phyloP scores from a whole-genome alignment of 2,113 vertebrate species.

The Theropithecus gelada region DNA sequence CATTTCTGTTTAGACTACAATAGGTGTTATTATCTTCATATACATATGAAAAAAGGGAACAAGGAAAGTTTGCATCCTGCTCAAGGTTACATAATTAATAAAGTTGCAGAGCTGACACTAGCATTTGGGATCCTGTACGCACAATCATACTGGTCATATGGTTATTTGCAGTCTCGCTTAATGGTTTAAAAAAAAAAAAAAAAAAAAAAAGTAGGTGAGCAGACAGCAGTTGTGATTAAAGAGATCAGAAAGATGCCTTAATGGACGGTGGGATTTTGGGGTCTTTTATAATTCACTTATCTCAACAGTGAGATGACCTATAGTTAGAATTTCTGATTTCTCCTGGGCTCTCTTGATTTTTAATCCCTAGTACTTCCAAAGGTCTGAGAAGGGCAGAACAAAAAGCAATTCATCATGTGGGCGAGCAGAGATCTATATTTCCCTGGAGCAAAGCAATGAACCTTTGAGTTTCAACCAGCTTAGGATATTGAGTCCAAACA shows the following conservation, averaged over 20 bases:
- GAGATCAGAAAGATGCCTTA: background rate
- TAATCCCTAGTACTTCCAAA: conserved; percentile 61
- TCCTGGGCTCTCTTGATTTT: conserved; percentile 53
- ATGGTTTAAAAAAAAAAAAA: background rate
- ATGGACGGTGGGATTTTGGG: conserved; percentile 8
- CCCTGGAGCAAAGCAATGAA: conserved; percentile 60
- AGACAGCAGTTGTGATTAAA: background rate
- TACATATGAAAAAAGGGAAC: background rate
- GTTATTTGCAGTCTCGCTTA: background rate
- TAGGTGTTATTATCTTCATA: background rate
- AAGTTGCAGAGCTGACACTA: background rate
- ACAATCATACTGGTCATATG: background rate
- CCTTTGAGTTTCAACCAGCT: conserved; percentile 59
- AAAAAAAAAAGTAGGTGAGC: background rate
- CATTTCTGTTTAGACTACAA: background rate
- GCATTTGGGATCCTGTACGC: background rate
- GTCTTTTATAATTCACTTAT: conserved; percentile 25
- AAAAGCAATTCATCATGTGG: conserved; percentile 68
- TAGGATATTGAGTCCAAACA: conserved; percentile 32
- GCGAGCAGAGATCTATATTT: conserved; percentile 60
- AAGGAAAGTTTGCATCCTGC: background rate
- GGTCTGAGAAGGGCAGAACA: conserved; percentile 55
- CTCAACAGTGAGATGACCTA: conserved; percentile 1
- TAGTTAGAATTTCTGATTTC: conserved; percentile 65
- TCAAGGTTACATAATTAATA: background rate